Base-by-base conservation (phyloP, 2,888 invertebrate species). In the Cremastinae sp. region DNA sequence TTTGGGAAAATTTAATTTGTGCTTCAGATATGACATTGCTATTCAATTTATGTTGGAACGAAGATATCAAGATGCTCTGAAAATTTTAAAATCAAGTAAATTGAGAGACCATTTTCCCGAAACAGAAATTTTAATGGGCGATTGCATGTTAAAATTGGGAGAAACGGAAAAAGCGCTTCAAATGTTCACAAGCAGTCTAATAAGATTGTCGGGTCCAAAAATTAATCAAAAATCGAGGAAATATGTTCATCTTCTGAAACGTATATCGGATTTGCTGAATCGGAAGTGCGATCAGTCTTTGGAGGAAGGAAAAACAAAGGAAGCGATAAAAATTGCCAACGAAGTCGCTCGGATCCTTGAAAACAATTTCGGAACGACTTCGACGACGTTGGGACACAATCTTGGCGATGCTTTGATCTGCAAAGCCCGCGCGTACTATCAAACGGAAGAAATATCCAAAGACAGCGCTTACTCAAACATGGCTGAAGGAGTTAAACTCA, bases 221-320 rank as follows among this genome's bases (percentile, higher is more conserved):
- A 71, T 68, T 37, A 55, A 70, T 47, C 10, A 16, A 5, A 56
- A 66, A 12, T 72, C 68, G 10, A 51, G 45, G 49, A 59, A 71
- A n/a, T 77, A 69, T 8, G 14, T 69, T 62, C 16, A 62, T 10
- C 37, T 82, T 20, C 39, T 74, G 0, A 71, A 80, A 28, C 79
- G 83, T 2, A 75, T 82, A 56, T 65, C 74, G 14, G 80, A 82
- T 62, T 80, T 83, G 5, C 8, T 82, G 16, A 82, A 82, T 70
- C 45, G 70, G 10, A 56, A 55, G 0, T 76, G 80, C 12, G 62
- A 64, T n/a, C 10, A 28, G 2, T 79, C 77, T 4, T 10, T 72
- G 43, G 75, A 72, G 8, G 53, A 72, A 3, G 62, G 35, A 22
- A 58, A 39, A 28, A 5, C 47, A 16, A 49, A 73, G 43, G 70